Evolutionary conservation across 1,140 invertebrate species (phyloP).

Genomic region (Cyphomyrmex costatus): DNA sequence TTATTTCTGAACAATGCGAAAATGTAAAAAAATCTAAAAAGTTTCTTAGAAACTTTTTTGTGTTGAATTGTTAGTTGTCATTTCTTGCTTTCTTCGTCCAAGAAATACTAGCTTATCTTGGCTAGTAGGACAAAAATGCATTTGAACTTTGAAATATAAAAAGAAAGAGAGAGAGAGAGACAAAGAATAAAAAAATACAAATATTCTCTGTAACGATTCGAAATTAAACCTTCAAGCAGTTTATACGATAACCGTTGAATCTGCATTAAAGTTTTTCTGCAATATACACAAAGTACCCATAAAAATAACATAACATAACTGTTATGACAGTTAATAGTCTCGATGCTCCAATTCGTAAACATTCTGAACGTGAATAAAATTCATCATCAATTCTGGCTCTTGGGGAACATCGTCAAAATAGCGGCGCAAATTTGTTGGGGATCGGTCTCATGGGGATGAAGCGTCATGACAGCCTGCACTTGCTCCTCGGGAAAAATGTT

Average conservation of each 20-base stretch:
- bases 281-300: background rate
- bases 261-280: background rate
- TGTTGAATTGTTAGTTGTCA: background rate
- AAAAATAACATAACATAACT: constrained; percentile 1
- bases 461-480: constrained; percentile 93
- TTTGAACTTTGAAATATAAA: background rate
- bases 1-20: background rate
- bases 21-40: constrained; percentile 21
- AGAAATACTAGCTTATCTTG: constrained; percentile 24
- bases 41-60: background rate
- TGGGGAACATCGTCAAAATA: constrained; percentile 92
- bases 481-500: constrained; percentile 96
- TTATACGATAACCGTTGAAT: background rate
- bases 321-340: background rate
- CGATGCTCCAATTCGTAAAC: background rate
- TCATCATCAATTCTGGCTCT: constrained; percentile 78
- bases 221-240: constrained; percentile 2
- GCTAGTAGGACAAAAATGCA: constrained; percentile 49
- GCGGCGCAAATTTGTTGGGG: constrained; percentile 95
- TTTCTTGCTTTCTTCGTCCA: constrained; percentile 22
- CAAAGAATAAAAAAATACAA: background rate
- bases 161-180: background rate
- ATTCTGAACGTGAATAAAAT: background rate
- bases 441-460: constrained; percentile 95
- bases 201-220: constrained; percentile 15